These are phyloP conservation scores for Rostratula benghalensis DNA, from an alignment of 2,113 vertebrate genomes.

Conservation along the genomic window DNA sequence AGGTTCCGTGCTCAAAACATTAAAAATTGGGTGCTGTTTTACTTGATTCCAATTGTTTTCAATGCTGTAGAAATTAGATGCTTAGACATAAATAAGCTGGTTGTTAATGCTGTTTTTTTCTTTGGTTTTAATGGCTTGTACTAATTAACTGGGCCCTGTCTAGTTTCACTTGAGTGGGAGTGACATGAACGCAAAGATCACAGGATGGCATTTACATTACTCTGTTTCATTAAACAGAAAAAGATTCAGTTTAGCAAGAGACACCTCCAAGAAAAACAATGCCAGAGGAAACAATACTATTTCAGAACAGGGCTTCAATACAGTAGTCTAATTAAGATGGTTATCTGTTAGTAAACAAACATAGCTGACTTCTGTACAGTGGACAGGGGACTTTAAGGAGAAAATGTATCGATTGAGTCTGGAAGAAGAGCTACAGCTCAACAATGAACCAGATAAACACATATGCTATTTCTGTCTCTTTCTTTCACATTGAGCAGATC, in stretches of 20 bases:
- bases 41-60: neutral
- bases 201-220: conserved; percentile 35
- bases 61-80: neutral
- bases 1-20: neutral
- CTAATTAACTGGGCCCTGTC: conserved; percentile 45
- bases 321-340: conserved; percentile 71
- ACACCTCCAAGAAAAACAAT: conserved; percentile 47
- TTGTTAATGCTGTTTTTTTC: neutral
- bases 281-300: conserved; percentile 37
- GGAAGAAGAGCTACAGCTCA: neutral
- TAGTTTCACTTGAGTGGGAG: conserved; percentile 29
- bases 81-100: conserved; percentile 39
- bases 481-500: neutral
- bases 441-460: neutral
- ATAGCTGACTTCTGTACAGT: conserved; percentile 23
- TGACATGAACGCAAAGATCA: conserved; percentile 3
- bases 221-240: conserved; percentile 24
- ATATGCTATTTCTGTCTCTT: neutral
- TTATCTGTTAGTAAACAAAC: conserved; percentile 70
- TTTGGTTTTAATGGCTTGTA: conserved; percentile 25
- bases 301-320: conserved; percentile 51
- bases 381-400: conserved; percentile 22
- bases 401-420: conserved; percentile 30
- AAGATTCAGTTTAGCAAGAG: conserved; percentile 19
- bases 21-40: neutral